Base-by-base conservation (phyloP, 2,888 invertebrate species). In the Disparrhopalites patrizii region DNA sequence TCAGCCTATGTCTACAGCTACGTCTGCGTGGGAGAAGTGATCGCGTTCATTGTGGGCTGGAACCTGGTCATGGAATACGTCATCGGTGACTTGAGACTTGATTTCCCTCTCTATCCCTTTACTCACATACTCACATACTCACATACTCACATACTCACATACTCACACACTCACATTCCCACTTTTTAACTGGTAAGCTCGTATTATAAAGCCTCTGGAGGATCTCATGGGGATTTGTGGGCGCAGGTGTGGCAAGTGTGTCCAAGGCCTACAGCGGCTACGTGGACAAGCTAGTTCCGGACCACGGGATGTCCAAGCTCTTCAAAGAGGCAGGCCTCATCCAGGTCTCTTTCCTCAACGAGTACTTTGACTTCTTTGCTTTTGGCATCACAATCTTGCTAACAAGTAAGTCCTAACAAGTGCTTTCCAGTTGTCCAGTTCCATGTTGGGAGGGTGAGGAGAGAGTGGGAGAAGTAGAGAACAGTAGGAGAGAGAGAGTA, bases 1-100 rank as follows among this genome's bases (percentile, higher is more conserved):
- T 93, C 93, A 0, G 95, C 94, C 0, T 95, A 95, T 77, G 86
- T 93, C 5, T 95, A 95, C 83, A 93, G 91, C 77, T 95, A 94
- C 78, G 93, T 94, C 20, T 90, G 92, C 58, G 88, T 94, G 64
- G 94, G 94, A 1, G 94, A 95, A 81, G 88, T 93, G 77, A 85
- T 91, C 64, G 94, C 93, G 0, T 94, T 94, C 79, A 82, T 91
- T 54, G 93, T 94, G 75, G 94, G 94, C 20, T 95, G 95, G 95
- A 94, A 94, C 79, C 85, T 95, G 58, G 90, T 94, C 73, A 81
- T 93, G 57, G 93, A 93, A 78, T 92, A 93, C 79, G 85, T 91
- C 47, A 91, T 93, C 68, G 92, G 90, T 74, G 60, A 43, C 20
- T 31, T 55, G 13, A 52, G n/a, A 27, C 5, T 27, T 52, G 52